These are phyloP conservation scores for Triplophysa dalaica DNA, from an alignment of 2,113 vertebrate species.

Conservation along the genomic window DNA sequence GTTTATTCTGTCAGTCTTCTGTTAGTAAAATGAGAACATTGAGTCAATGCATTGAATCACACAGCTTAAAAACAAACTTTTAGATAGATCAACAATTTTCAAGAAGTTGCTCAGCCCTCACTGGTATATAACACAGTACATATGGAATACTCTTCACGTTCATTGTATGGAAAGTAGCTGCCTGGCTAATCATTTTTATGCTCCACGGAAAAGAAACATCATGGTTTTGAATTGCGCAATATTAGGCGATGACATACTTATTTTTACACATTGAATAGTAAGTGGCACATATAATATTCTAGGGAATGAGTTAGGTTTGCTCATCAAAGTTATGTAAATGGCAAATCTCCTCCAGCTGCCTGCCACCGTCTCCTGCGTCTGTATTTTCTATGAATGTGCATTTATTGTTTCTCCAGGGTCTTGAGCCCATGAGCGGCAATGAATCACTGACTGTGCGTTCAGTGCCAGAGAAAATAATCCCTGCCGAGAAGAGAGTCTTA, in stretches of 20 bases:
- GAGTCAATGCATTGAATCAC: too few relatives aligned
- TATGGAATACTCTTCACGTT: too few relatives aligned
- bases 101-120: too few relatives aligned
- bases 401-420: constrained; percentile 24
- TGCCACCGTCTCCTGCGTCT: constrained; percentile 14
- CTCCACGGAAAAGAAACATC: too few relatives aligned
- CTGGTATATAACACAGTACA: too few relatives aligned
- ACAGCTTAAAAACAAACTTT: too few relatives aligned
- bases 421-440: constrained; percentile 16
- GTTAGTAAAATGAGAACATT: too few relatives aligned
- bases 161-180: too few relatives aligned
- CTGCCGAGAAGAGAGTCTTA: constrained; percentile 16
- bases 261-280: background rate
- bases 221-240: too few relatives aligned
- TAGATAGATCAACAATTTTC: too few relatives aligned
- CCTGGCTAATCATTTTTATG: too few relatives aligned
- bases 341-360: background rate
- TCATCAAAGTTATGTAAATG: background rate
- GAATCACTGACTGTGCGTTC: background rate
- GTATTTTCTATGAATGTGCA: constrained; percentile 28
- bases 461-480: constrained; percentile 52
- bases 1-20: too few relatives aligned
- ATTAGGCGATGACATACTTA: background rate
- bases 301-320: background rate
- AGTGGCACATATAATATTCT: background rate